Evolutionary conservation across 2,113 vertebrate species (phyloP).

Genomic region (Chamaea fasciata): DNA sequence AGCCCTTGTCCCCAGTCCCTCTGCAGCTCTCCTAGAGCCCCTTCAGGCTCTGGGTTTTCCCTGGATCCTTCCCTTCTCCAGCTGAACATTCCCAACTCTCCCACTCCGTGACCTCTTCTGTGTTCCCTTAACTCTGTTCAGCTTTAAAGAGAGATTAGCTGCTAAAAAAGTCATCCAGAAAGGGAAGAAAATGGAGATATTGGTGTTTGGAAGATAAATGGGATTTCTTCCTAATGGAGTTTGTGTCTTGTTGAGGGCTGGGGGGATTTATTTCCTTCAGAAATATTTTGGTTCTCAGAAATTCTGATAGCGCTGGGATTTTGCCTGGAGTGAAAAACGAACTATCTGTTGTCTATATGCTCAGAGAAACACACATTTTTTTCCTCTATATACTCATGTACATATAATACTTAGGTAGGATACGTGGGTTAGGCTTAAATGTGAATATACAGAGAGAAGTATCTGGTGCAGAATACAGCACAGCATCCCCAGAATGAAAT

Average conservation of each 20-base stretch:
- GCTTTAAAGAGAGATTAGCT: background rate
- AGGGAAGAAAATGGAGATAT: background rate
- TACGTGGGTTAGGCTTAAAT: background rate
- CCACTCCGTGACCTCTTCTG: background rate
- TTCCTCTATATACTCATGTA: background rate
- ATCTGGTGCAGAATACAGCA: background rate
- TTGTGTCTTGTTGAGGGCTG: background rate
- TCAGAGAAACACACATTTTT: background rate
- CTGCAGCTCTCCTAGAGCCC: background rate
- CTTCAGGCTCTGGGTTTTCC: accelerated
- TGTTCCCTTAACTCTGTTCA: background rate
- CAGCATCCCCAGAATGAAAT: background rate
- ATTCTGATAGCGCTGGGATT: background rate
- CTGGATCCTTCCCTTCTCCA: background rate
- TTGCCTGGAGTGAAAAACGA: background rate
- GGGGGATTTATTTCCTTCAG: background rate
- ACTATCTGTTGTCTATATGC: background rate
- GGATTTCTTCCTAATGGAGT: background rate
- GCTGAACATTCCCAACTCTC: background rate
- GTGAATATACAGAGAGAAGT: background rate
- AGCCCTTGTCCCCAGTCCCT: background rate
- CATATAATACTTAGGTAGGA: background rate
- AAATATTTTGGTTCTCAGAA: background rate
- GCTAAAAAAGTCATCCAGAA: background rate
- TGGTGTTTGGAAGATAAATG: background rate